These are phyloP conservation scores for Malachius bipustulatus DNA, from an alignment of 2,888 invertebrate species.

Conservation along the genomic window DNA sequence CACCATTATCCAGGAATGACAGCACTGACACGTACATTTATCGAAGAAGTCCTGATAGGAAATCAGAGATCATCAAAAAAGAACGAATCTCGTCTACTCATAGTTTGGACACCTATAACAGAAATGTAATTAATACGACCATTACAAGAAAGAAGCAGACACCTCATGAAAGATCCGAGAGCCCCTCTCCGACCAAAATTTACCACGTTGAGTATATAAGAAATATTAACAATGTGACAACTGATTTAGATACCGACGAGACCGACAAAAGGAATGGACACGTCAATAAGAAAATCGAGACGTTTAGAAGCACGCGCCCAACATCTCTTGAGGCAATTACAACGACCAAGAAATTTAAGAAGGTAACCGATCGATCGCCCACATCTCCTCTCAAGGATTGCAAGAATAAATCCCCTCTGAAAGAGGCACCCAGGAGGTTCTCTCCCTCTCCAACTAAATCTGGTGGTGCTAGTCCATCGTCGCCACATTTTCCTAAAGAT, in stretches of 20 bases:
- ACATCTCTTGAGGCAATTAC: slow-evolving; percentile 2
- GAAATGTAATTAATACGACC: slow-evolving; percentile 19
- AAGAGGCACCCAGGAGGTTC: slow-evolving; percentile 36
- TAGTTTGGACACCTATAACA: slow-evolving; percentile 22
- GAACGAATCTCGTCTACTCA: neutral
- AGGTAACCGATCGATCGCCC: slow-evolving; percentile 29
- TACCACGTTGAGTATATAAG: slow-evolving; percentile 40
- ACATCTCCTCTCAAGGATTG: slow-evolving; percentile 25
- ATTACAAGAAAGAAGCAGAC: slow-evolving; percentile 22
- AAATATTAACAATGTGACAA: slow-evolving; percentile 25
- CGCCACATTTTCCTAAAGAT: slow-evolving; percentile 36
- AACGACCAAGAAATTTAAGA: slow-evolving; percentile 19
- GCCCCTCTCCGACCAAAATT: slow-evolving; percentile 29
- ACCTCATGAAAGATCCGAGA: slow-evolving; percentile 25
- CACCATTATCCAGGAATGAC: slow-evolving; percentile 24
- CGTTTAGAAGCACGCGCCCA: neutral
- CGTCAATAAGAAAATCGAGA: neutral
- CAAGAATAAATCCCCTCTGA: slow-evolving; percentile 17
- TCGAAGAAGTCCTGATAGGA: slow-evolving; percentile 15
- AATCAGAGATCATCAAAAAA: neutral
- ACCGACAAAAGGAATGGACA: slow-evolving; percentile 5
- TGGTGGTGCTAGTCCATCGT: slow-evolving; percentile 39
- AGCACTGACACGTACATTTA: slow-evolving; percentile 26
- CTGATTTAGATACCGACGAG: slow-evolving; percentile 29
- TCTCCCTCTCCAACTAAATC: slow-evolving; percentile 33